phyloP scores from a whole-genome alignment of 2,888 invertebrate genomes.

The Lathronympha strigana region DNA sequence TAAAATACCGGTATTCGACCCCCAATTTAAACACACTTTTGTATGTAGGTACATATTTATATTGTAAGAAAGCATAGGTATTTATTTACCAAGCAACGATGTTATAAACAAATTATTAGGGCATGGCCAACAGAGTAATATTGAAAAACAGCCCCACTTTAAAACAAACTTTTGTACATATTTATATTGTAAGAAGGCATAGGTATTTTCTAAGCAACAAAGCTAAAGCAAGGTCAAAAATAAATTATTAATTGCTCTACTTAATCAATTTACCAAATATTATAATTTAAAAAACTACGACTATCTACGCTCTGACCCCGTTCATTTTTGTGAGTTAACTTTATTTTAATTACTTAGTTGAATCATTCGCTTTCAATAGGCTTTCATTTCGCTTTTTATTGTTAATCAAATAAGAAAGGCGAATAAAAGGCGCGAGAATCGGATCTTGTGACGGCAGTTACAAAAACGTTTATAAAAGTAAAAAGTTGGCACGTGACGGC shows the following conservation, averaged over 20 bases:
- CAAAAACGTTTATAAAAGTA: too few species aligned
- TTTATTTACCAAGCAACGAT: not conserved
- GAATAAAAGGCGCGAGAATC: too few species aligned
- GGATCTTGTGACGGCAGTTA: too few species aligned
- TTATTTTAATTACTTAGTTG: too few species aligned
- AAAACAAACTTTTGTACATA: not conserved
- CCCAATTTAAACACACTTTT: not conserved
- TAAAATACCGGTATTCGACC: too few species aligned
- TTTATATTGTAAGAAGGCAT: not conserved
- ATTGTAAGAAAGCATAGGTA: not conserved
- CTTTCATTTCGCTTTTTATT: too few species aligned
- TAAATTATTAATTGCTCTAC: constrained; percentile 44
- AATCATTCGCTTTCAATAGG: too few species aligned
- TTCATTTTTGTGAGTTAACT: constrained; percentile 7
- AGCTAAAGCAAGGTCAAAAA: not conserved
- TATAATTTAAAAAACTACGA: constrained; percentile 47
- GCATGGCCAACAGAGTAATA: too few species aligned
- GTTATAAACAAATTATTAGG: constrained; percentile 17
- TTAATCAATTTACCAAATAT: constrained; percentile 50
- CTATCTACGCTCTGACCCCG: constrained; percentile 32
- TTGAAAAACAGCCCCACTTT: too few species aligned
- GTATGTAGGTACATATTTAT: not conserved
- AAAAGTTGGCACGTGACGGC: too few species aligned
- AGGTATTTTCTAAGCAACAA: not conserved
- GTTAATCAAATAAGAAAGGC: too few species aligned